A percentile compares a stretch with the other conserved stretches of the same genome.
Conservation (phyloP, 2,797 vertebrate species). For the Scolopax bukidnonensis region DNA sequence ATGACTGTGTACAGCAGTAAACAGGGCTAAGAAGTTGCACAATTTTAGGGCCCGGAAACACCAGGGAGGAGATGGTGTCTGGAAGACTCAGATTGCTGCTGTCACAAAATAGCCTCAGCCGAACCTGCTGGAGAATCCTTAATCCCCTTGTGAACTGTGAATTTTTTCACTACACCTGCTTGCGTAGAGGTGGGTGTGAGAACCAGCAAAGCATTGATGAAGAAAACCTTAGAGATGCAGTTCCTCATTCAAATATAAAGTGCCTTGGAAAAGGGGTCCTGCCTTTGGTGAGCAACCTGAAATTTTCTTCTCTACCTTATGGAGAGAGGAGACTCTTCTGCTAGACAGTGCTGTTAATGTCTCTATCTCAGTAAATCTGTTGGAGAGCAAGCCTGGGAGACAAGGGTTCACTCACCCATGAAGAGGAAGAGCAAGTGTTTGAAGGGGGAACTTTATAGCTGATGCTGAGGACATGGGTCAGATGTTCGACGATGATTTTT, state of each 20-base stretch:
- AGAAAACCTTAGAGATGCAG: not conserved
- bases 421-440: not conserved
- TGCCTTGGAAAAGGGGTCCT: not conserved
- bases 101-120: not conserved
- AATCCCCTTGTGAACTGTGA: not conserved
- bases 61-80: not conserved
- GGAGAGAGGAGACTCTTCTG: not conserved
- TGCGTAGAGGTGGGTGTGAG: not conserved
- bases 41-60: not conserved
- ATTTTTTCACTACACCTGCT: not conserved
- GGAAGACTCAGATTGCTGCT: not conserved
- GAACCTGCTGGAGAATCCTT: not conserved
- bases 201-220: not conserved
- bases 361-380: not conserved
- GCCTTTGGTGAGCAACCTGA: not conserved
- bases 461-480: not conserved
- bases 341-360: not conserved
- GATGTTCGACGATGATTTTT: not conserved
- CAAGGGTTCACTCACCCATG: accelerated
- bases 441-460: not conserved
- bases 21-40: not conserved
- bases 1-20: not conserved
- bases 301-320: not conserved
- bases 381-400: not conserved
- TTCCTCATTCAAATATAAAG: not conserved